Base-by-base conservation (phyloP, 2,797 vertebrate species). In the Alauda arvensis region DNA sequence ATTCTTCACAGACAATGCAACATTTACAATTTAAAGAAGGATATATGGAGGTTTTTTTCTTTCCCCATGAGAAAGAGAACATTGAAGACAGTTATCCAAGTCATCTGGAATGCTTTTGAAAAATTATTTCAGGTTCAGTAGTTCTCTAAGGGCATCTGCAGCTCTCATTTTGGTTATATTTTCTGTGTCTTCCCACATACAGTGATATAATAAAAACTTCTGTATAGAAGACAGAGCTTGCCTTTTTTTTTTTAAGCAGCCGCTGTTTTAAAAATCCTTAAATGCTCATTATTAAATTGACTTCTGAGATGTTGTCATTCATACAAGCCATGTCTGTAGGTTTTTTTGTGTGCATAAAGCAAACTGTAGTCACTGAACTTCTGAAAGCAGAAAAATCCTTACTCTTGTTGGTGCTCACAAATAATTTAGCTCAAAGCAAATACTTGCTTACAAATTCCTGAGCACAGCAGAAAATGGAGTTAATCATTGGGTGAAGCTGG, bases 71-170 rank as follows among this genome's bases (percentile, higher is more conserved):
- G 85, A 85, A 91, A 77, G 34, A 55, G 49, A 90, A 75, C 20
- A 51, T 42, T 85, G 61, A 82, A 79, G 72, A 82, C 4, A 65
- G 46, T 63, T 77, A 85, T 28, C 31, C 33, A 83, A 85, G 48
- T 87, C 70, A 90, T 81, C 43, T 87, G 74, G 74, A 90, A 71
- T 77, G 69, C 80, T 89, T 91, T 39, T 87, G 67, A 87, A 83
- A 88, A 71, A 80, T 52, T 14, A 48, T 90, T 83, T 76, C 81
- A 66, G 60, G 52, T 91, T 85, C 85, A 81, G 77, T 77, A 85
- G 34, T 81, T 87, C 70, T 83, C n/a, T 49, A 31, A 76, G 75
- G 65, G 74, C 60, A 89, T 65, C 77, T 89, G 88, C 71, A 89
- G 29, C 39, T 75, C 70, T 69, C 39, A 83, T 87, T 94, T 83